Conservation (phyloP, 2,797 vertebrate genomes). For the Rhinichthys osculus region DNA sequence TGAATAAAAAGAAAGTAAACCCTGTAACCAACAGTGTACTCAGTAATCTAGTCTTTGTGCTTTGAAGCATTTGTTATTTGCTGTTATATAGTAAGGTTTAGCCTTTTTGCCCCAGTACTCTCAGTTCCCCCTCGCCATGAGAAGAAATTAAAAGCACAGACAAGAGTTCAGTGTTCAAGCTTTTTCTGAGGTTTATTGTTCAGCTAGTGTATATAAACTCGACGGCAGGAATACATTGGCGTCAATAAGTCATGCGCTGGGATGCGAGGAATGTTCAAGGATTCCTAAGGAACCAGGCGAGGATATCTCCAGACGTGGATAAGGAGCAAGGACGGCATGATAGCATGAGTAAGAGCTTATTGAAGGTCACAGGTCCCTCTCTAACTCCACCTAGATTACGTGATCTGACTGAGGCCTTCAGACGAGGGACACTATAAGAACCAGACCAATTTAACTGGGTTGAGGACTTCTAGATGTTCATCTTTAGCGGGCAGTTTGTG, state of each 20-base stretch:
- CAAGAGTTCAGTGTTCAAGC: neutral
- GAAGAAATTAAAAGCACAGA: neutral
- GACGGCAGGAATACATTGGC: neutral
- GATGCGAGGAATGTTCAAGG: neutral
- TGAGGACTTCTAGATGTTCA: neutral
- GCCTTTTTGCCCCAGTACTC: neutral
- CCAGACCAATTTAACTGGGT: neutral
- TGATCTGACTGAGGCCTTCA: neutral
- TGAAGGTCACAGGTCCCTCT: neutral
- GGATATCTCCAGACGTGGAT: neutral
- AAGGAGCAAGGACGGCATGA: neutral
- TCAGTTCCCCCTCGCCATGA: neutral
- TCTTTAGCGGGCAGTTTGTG: neutral
- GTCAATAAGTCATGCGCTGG: neutral
- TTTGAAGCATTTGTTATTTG: too few relatives aligned
- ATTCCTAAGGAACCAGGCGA: neutral
- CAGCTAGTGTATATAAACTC: neutral
- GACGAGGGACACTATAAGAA: neutral
- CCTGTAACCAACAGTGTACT: neutral
- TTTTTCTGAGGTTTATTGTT: neutral
- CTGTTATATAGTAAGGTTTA: too few relatives aligned
- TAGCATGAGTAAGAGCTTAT: neutral
- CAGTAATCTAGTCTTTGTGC: neutral
- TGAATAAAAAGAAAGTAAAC: neutral
- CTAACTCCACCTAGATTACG: neutral